Percentiles rank a stretch among this genome's conserved stretches.
These are phyloP conservation scores for Brachypodius melanocephalos DNA, from an alignment of 2,113 vertebrate species.

Conservation along the genomic window DNA sequence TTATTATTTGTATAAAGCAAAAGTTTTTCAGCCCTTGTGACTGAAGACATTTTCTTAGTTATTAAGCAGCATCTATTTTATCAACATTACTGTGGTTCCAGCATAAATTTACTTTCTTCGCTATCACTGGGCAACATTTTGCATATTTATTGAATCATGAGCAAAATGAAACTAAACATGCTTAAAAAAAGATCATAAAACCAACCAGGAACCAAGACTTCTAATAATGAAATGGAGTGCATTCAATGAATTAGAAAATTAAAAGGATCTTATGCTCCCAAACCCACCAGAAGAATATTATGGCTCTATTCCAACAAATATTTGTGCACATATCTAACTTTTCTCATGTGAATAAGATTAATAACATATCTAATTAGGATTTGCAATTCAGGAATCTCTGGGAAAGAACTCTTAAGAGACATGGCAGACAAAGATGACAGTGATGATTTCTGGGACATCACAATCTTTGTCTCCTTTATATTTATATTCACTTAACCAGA, in stretches of 20 bases:
- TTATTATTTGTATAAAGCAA: not conserved
- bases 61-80: not conserved
- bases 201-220: not conserved
- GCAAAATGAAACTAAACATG: not conserved
- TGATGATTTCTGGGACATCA: not conserved
- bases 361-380: slow-evolving; percentile 40
- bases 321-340: slow-evolving; percentile 19
- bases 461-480: not conserved
- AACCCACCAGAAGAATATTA: not conserved
- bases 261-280: slow-evolving; percentile 2
- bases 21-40: not conserved
- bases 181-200: not conserved
- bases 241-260: slow-evolving; percentile 34
- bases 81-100: not conserved
- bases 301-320: slow-evolving; percentile 39
- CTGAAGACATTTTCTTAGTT: not conserved
- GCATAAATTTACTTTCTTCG: not conserved
- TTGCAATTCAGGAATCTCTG: slow-evolving; percentile 2
- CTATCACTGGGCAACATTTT: not conserved
- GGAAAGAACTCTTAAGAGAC: not conserved
- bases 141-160: not conserved
- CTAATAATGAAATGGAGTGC: not conserved
- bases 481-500: not conserved
- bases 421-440: not conserved
- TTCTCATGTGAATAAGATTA: slow-evolving; percentile 30